Base-by-base conservation (phyloP, 1,140 invertebrate species). In the Orius insidiosus region DNA sequence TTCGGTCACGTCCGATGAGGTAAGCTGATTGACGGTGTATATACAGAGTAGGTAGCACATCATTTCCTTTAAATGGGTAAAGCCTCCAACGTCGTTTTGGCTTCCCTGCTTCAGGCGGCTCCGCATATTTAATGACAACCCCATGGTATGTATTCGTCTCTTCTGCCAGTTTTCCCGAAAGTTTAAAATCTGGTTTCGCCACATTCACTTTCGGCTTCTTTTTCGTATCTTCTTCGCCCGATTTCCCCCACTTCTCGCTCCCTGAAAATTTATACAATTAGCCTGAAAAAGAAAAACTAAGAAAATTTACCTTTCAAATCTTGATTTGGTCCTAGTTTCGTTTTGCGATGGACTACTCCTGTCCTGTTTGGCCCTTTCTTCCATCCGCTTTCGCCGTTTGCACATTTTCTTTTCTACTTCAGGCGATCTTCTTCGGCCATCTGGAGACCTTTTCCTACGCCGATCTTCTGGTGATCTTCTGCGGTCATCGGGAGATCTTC, bases 1-100 rank as follows among this genome's bases (percentile, higher is more conserved):
- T 85, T 47, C 93, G 71, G 58, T 98, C 93, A 46, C 92, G 69
- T 1, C 95, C n/a, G 50, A 99, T 77, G 13, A 99, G 67, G 68
- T 90, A 99, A n/a, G 85, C 89, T 59, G 88, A 94, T 64, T 97
- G 90, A 19, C 94, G 68, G 64, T 98, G 94, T 52, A 99, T 82
- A 58, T 94, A 89, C 37, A 98, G 66, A 2, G 85, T 83, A 7
- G 87, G 88, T 24, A 98, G 61, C 1, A 76, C 71, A 55, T 88
- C 83, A 50, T 96, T 86, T 9, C 88, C 92, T 68, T 98, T 98
- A 60, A 98, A 98, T 0, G 90, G 89, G 66, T 98, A 98, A 38
- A 98, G 67, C 52, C 94, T 71, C 96, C 96, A 99, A 44, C 85
- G 70, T 33, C 84, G 70, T 58, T 86, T 90, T 0, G 96, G 94